Evolutionary conservation across 2,888 invertebrate species (phyloP).

Genomic region (Slavum lentiscoides): DNA sequence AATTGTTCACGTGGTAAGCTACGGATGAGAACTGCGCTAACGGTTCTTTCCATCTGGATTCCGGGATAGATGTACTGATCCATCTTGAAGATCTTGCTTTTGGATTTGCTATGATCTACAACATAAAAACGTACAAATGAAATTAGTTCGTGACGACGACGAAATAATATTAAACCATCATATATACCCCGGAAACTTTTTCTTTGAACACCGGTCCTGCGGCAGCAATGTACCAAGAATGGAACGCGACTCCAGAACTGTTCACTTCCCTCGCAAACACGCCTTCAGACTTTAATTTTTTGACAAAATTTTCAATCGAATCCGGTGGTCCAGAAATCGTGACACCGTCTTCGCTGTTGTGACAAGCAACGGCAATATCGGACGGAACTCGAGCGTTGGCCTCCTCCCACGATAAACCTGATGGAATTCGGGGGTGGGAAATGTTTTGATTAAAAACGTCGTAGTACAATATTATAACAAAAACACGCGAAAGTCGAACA

Average conservation of each 20-base stretch:
- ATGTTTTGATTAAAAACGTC: background rate
- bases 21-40: conserved; percentile 82
- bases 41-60: conserved; percentile 77
- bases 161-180: conserved; percentile 1
- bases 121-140: background rate
- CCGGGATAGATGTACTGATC: conserved; percentile 94
- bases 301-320: conserved; percentile 71
- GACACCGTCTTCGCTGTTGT: conserved; percentile 91
- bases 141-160: background rate
- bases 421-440: background rate
- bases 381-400: conserved; percentile 73
- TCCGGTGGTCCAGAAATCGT: conserved; percentile 87
- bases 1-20: conserved; percentile 94
- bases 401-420: conserved; percentile 79
- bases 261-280: conserved; percentile 84
- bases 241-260: conserved; percentile 83
- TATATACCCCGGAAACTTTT: conserved; percentile 67
- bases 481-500: conserved; percentile 30
- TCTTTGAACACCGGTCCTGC: conserved; percentile 80
- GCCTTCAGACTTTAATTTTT: conserved; percentile 71
- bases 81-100: conserved; percentile 80
- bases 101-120: conserved; percentile 73
- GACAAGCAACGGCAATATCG: conserved; percentile 86
- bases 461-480: background rate
- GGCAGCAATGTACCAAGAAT: conserved; percentile 85